Percentiles rank a stretch among this genome's conserved stretches.
Conservation (phyloP, 1,140 invertebrate species). For the Sitophilus oryzae region DNA sequence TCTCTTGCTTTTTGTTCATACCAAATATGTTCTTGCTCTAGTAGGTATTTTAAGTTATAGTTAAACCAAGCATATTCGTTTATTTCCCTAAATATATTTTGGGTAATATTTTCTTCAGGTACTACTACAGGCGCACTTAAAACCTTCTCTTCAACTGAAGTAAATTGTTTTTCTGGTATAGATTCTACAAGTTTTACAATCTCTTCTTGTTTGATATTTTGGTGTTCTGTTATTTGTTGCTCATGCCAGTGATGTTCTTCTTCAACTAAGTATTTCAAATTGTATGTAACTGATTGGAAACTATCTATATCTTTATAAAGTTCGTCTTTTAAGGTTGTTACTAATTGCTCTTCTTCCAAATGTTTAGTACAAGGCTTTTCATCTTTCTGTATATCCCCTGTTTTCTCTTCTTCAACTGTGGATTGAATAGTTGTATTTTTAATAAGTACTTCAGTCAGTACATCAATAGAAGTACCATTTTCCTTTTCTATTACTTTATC, state of each 20-base stretch:
- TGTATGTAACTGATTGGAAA: background rate
- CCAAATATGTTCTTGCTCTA: constrained; percentile 19
- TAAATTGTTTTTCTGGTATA: too few species aligned
- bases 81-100: too few species aligned
- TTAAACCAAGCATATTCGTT: background rate
- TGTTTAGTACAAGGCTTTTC: too few species aligned
- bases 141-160: too few species aligned
- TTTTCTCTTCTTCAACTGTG: too few species aligned
- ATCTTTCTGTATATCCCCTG: too few species aligned
- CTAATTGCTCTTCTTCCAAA: too few species aligned
- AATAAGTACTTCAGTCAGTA: background rate
- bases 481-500: too few species aligned
- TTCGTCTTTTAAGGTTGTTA: too few species aligned
- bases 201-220: background rate
- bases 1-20: constrained; percentile 15
- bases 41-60: constrained; percentile 16
- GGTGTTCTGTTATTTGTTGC: background rate
- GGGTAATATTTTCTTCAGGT: too few species aligned
- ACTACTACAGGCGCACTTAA: background rate
- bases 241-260: background rate
- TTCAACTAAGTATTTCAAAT: background rate
- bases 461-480: background rate
- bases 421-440: too few species aligned
- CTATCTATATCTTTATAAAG: background rate
- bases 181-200: too few species aligned